Evolutionary conservation across 1,140 invertebrate species (phyloP).

Genomic region (Asbolus verrucosus): DNA sequence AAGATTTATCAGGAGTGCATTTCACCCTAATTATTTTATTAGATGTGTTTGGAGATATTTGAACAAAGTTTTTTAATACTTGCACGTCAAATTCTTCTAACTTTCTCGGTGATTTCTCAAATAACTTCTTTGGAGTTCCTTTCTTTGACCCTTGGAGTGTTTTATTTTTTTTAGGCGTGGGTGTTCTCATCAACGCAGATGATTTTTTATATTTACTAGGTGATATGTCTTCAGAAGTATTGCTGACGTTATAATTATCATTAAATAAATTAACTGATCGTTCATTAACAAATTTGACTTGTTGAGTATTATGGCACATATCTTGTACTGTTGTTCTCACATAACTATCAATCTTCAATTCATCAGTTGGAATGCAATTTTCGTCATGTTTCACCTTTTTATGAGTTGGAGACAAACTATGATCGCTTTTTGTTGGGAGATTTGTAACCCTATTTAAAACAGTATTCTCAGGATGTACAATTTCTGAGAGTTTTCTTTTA

Average conservation of each 20-base stretch:
- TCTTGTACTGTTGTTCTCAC: no score
- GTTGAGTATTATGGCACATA: not conserved
- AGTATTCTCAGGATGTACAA: not conserved
- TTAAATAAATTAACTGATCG: no score
- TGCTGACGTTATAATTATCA: no score
- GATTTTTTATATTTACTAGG: slow-evolving; percentile 3
- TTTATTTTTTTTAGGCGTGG: slow-evolving; percentile 40
- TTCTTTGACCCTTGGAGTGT: slow-evolving; percentile 44
- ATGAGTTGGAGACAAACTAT: not conserved
- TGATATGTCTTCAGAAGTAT: not conserved
- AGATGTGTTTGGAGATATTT: slow-evolving; percentile 59
- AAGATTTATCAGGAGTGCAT: slow-evolving; percentile 45
- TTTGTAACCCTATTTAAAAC: not conserved
- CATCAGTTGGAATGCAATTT: not conserved
- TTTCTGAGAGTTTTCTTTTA: not conserved
- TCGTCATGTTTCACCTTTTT: not conserved
- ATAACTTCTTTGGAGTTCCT: slow-evolving; percentile 55
- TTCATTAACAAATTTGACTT: no score
- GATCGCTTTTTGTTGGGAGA: not conserved
- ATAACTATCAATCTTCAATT: no score
- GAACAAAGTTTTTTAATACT: slow-evolving; percentile 60
- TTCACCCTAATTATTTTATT: slow-evolving; percentile 44
- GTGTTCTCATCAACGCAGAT: slow-evolving; percentile 6
- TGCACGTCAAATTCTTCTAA: slow-evolving; percentile 60
- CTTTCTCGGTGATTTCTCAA: slow-evolving; percentile 57